Percentiles rank a stretch among this genome's conserved stretches.
Conservation (phyloP, 2,113 vertebrate genomes). For the Barbus barbus region DNA sequence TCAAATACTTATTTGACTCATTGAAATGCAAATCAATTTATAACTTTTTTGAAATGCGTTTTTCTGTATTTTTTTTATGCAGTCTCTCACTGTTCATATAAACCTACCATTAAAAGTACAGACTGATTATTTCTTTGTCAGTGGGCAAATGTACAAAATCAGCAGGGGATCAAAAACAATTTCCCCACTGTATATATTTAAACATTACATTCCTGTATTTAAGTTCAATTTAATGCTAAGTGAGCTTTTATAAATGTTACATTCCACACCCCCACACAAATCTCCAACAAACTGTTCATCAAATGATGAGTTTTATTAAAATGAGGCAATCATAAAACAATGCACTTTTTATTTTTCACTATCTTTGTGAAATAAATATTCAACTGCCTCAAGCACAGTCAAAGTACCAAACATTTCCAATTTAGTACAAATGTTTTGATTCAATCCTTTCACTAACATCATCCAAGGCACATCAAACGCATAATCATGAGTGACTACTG, state of each 20-base stretch:
- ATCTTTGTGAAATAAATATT: conserved; percentile 20
- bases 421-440: neutral
- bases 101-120: too few relatives aligned
- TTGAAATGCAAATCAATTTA: too few relatives aligned
- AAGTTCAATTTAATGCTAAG: neutral
- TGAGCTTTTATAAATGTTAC: neutral
- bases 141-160: too few relatives aligned
- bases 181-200: neutral
- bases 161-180: too few relatives aligned
- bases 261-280: neutral
- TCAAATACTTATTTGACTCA: too few relatives aligned
- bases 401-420: neutral
- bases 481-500: neutral
- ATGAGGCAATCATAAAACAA: neutral
- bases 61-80: too few relatives aligned
- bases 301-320: neutral
- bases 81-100: too few relatives aligned
- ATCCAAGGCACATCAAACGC: conserved; percentile 9
- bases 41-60: too few relatives aligned
- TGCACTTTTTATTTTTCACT: neutral
- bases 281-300: neutral
- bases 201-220: neutral
- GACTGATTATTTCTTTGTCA: too few relatives aligned
- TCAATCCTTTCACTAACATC: neutral
- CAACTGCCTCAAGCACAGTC: neutral